phyloP scores from a whole-genome alignment of 1,140 invertebrate species.

The Arion vulgaris region DNA sequence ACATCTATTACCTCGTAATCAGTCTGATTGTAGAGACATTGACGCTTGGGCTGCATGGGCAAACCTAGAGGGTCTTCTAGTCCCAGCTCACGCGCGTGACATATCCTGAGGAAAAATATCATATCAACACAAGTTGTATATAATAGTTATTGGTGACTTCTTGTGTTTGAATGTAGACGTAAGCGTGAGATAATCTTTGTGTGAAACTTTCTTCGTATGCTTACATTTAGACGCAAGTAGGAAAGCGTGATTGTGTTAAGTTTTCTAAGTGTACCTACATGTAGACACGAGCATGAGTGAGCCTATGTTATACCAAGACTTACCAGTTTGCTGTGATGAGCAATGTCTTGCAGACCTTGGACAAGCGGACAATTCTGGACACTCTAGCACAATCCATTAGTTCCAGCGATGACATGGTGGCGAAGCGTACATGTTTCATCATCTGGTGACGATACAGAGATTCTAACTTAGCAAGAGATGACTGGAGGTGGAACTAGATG shows the following conservation, averaged over 20 bases:
- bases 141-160: too few species aligned
- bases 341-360: conserved; percentile 24
- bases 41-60: not conserved
- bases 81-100: conserved; percentile 29
- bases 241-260: too few species aligned
- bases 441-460: conserved; percentile 17
- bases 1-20: conserved; percentile 1
- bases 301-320: too few species aligned
- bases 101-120: conserved; percentile 20
- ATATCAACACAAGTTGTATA: too few species aligned
- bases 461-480: too few species aligned
- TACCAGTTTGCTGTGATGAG: conserved; percentile 44
- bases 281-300: too few species aligned
- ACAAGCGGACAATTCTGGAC: conserved; percentile 23
- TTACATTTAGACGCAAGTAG: too few species aligned
- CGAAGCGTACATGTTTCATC: conserved; percentile 39
- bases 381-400: conserved; percentile 30
- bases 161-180: too few species aligned
- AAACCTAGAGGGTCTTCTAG: conserved; percentile 29
- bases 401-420: conserved; percentile 38
- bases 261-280: too few species aligned
- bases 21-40: not conserved
- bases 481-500: too few species aligned
- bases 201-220: too few species aligned
- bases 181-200: too few species aligned